phyloP scores from a whole-genome alignment of 2,113 vertebrate genomes.

The Scytalopus superciliaris region DNA sequence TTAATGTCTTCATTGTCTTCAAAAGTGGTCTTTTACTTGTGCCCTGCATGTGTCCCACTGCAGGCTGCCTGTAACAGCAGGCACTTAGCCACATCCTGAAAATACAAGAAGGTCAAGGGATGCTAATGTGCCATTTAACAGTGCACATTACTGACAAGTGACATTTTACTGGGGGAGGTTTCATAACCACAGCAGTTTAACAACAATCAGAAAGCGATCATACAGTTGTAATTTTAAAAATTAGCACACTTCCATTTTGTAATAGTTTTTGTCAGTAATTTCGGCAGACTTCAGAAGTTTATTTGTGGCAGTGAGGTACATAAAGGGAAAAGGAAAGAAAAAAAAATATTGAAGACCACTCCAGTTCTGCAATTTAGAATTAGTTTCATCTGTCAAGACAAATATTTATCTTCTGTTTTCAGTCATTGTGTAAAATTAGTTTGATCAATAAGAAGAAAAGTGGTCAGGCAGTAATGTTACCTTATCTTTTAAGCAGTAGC shows the following conservation, averaged over 20 bases:
- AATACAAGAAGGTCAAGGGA: slow-evolving; percentile 68
- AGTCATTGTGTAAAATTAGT: background rate
- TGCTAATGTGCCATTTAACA: slow-evolving; percentile 76
- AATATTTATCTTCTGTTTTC: background rate
- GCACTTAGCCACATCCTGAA: slow-evolving; percentile 29
- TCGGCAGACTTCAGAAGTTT: background rate
- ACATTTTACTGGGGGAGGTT: slow-evolving; percentile 23
- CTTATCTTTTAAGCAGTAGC: background rate
- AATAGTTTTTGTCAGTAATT: background rate
- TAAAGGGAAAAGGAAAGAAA: background rate
- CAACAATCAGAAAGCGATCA: background rate
- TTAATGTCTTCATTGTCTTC: background rate
- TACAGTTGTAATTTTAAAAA: background rate
- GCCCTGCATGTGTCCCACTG: slow-evolving; percentile 23
- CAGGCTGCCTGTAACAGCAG: slow-evolving; percentile 27
- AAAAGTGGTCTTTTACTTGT: background rate
- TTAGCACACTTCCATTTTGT: background rate
- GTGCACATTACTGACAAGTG: slow-evolving; percentile 2
- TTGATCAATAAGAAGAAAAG: background rate
- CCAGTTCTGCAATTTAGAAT: background rate
- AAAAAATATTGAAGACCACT: background rate
- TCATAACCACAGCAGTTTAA: background rate
- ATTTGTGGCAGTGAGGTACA: background rate
- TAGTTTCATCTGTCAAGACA: background rate
- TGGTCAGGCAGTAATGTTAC: background rate